Conservation (phyloP, 2,888 invertebrate species). For the Mellilla xanthometata region DNA sequence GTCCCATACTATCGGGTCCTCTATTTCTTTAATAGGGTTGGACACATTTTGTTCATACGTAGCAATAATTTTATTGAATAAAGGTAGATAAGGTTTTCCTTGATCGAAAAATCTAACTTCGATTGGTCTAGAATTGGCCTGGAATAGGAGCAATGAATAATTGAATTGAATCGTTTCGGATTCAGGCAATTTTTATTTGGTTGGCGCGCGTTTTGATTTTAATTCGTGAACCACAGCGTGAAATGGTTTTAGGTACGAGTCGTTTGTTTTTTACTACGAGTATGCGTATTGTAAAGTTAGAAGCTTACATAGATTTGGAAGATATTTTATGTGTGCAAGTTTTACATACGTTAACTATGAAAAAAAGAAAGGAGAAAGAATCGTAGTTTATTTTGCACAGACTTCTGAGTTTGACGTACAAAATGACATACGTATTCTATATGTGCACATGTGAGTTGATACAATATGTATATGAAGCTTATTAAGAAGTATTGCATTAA, state of each 20-base stretch:
- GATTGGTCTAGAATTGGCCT: neutral
- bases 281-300: too few relatives aligned
- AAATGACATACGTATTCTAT: too few relatives aligned
- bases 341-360: too few relatives aligned
- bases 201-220: neutral
- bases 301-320: too few relatives aligned
- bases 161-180: neutral
- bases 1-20: constrained; percentile 31
- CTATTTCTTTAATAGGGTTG: constrained; percentile 42
- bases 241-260: neutral
- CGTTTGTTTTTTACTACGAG: too few relatives aligned
- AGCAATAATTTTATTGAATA: constrained; percentile 18
- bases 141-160: neutral
- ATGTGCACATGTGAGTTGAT: too few relatives aligned
- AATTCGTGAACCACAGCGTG: neutral
- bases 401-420: too few relatives aligned
- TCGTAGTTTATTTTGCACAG: too few relatives aligned
- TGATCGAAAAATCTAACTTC: neutral
- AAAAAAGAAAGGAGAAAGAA: too few relatives aligned
- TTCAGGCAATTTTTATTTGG: neutral
- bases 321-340: too few relatives aligned
- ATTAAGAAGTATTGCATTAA: too few relatives aligned
- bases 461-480: too few relatives aligned
- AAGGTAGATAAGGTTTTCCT: neutral
- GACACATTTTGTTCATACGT: constrained; percentile 14